These are phyloP conservation scores for Dasypogon diadema DNA, from an alignment of 2,888 invertebrate species.

Conservation along the genomic window DNA sequence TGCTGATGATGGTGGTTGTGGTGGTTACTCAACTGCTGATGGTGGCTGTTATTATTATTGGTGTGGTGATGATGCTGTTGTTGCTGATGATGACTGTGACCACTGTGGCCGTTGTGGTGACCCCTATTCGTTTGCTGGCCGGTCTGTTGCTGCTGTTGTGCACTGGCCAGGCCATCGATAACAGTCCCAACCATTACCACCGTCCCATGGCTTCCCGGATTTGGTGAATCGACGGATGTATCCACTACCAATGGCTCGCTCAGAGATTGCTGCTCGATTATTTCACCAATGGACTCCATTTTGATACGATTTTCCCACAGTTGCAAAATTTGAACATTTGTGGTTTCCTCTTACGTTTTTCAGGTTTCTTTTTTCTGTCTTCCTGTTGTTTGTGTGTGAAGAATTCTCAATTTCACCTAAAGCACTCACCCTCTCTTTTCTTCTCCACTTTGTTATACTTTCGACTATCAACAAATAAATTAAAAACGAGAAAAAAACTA, in stretches of 20 bases:
- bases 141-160: constrained; percentile 59
- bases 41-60: constrained; percentile 35
- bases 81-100: constrained; percentile 56
- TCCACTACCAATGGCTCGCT: constrained; percentile 69
- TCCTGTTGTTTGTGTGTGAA: neutral
- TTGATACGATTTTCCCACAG: constrained; percentile 11
- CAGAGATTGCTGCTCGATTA: constrained; percentile 73
- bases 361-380: neutral
- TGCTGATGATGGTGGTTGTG: constrained; percentile 58
- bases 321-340: constrained; percentile 19
- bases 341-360: neutral
- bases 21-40: constrained; percentile 56
- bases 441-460: too few species aligned
- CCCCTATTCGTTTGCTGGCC: constrained; percentile 52
- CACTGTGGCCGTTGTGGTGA: constrained; percentile 57
- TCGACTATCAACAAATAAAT: neutral
- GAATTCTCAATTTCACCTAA: neutral
- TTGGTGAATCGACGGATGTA: constrained; percentile 69
- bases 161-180: constrained; percentile 62
- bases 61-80: constrained; percentile 46
- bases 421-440: too few species aligned
- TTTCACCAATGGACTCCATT: constrained; percentile 74
- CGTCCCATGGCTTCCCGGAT: constrained; percentile 64
- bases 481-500: constrained; percentile 4
- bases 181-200: constrained; percentile 65